Evolutionary conservation across 2,888 invertebrate genomes (phyloP).

Genomic region (Prosapia bicincta): DNA sequence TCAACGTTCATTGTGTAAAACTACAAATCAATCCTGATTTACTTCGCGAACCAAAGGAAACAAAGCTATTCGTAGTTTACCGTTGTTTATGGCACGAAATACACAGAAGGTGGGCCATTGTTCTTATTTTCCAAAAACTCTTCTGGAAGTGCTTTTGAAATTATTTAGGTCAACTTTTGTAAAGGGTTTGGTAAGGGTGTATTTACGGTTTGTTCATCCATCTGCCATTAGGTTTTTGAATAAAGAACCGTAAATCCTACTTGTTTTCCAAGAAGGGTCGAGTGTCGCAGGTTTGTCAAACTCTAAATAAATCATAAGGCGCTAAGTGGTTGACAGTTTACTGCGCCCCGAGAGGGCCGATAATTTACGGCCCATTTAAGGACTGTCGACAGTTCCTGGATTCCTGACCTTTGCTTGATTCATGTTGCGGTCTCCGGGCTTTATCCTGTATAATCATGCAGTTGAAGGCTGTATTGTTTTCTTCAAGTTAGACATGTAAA

Average conservation of each 20-base stretch:
- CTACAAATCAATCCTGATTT: too few species aligned
- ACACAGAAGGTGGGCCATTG: too few species aligned
- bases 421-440: background rate
- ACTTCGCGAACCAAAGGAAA: too few species aligned
- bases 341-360: background rate
- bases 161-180: too few species aligned
- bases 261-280: background rate
- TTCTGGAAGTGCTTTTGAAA: too few species aligned
- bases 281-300: background rate
- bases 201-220: too few species aligned
- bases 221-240: background rate
- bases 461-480: background rate
- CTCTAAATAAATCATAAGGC: background rate
- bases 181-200: background rate
- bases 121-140: too few species aligned
- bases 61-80: too few species aligned
- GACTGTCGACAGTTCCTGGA: background rate
- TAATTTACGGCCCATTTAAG: background rate
- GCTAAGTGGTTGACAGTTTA: background rate
- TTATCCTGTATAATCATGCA: background rate
- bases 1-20: too few species aligned
- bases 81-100: too few species aligned
- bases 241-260: background rate
- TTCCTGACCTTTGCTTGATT: background rate
- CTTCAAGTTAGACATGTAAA: too few species aligned